Percentiles rank a stretch among this genome's conserved stretches.
Evolutionary conservation across 2,888 invertebrate species (phyloP).

Genomic region (Volucella bombylans): DNA sequence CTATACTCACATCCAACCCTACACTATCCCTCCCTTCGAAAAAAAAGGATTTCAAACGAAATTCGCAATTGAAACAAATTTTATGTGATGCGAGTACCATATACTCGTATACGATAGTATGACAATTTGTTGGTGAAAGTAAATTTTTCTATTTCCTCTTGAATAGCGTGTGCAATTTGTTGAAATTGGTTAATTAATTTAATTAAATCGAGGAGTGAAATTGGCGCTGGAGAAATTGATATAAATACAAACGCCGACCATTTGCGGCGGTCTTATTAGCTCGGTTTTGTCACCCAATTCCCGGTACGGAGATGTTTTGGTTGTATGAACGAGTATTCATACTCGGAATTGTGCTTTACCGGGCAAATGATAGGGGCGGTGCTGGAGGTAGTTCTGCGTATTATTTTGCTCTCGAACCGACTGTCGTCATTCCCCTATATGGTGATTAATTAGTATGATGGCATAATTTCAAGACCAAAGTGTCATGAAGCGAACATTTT

Average conservation of each 20-base stretch:
- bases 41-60: slow-evolving; percentile 21
- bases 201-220: slow-evolving; percentile 59
- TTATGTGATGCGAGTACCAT: slow-evolving; percentile 47
- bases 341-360: too few relatives aligned
- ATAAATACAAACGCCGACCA: slow-evolving; percentile 45
- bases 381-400: slow-evolving; percentile 3
- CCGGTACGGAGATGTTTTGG: slow-evolving; percentile 56
- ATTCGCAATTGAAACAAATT: slow-evolving; percentile 8
- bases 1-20: not conserved
- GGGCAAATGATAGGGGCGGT: not conserved
- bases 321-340: slow-evolving; percentile 16
- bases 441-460: slow-evolving; percentile 19
- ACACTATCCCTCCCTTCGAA: slow-evolving; percentile 12
- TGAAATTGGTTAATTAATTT: slow-evolving; percentile 54
- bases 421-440: slow-evolving; percentile 17
- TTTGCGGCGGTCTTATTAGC: not conserved
- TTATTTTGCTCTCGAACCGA: not conserved
- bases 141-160: slow-evolving; percentile 13
- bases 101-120: not conserved
- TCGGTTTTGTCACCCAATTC: slow-evolving; percentile 40
- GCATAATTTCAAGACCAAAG: slow-evolving; percentile 1
- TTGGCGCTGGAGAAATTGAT: slow-evolving; percentile 35
- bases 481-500: too few relatives aligned
- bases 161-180: slow-evolving; percentile 8
- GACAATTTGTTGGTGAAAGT: slow-evolving; percentile 15